Evolutionary conservation across 2,888 invertebrate genomes (phyloP).

Genomic region (Cylloceria caligata): DNA sequence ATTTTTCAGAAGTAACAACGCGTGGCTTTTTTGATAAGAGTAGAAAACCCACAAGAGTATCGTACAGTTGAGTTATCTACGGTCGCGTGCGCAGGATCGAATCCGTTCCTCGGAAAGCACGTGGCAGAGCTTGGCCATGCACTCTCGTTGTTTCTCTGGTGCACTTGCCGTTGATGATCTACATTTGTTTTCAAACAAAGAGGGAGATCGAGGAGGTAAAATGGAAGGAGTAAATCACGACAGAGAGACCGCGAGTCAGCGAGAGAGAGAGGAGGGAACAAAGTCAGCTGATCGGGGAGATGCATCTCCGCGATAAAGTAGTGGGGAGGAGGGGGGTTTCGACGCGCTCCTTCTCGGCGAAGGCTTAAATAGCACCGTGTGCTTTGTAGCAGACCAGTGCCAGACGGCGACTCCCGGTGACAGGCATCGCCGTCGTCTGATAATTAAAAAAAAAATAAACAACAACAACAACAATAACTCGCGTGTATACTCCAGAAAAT

Average conservation of each 20-base stretch:
- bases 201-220: slow-evolving; percentile 37
- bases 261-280: slow-evolving; percentile 71
- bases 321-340: slow-evolving; percentile 35
- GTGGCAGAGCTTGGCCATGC: slow-evolving; percentile 14
- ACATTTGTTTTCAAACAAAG: slow-evolving; percentile 83
- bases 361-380: slow-evolving; percentile 83
- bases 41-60: not conserved
- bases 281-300: slow-evolving; percentile 81
- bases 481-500: slow-evolving; percentile 35
- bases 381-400: slow-evolving; percentile 79
- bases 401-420: slow-evolving; percentile 76
- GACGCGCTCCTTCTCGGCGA: slow-evolving; percentile 69
- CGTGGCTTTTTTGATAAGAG: not conserved
- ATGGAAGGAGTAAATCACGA: slow-evolving; percentile 4
- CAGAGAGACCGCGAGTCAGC: not conserved
- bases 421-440: slow-evolving; percentile 68
- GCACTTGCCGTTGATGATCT: slow-evolving; percentile 62
- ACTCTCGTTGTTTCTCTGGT: slow-evolving; percentile 47
- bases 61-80: not conserved
- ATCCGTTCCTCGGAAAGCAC: slow-evolving; percentile 28
- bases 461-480: slow-evolving; percentile 11
- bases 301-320: slow-evolving; percentile 70
- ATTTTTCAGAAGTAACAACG: not conserved
- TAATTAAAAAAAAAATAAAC: slow-evolving; percentile 26
- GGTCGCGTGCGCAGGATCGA: slow-evolving; percentile 29